Evolutionary conservation across 2,888 invertebrate genomes (phyloP).

Genomic region (Thyatira batis): DNA sequence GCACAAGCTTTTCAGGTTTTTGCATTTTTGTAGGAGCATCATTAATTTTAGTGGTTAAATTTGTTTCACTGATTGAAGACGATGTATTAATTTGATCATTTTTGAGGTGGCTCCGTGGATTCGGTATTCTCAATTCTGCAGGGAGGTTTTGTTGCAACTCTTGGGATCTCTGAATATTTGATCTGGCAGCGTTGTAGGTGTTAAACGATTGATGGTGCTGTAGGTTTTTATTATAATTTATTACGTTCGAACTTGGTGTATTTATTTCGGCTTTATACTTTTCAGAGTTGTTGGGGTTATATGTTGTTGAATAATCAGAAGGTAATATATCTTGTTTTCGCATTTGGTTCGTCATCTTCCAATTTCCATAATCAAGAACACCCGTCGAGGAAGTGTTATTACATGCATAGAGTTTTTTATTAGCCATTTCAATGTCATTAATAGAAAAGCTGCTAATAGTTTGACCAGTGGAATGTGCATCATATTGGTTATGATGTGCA

Average conservation of each 20-base stretch:
- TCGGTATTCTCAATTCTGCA: slow-evolving; percentile 70
- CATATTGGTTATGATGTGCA: slow-evolving; percentile 70
- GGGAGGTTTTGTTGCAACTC: slow-evolving; percentile 63
- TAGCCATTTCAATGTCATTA: slow-evolving; percentile 72
- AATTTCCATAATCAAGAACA: slow-evolving; percentile 70
- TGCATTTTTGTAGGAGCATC: slow-evolving; percentile 58
- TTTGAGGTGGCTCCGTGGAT: slow-evolving; percentile 63
- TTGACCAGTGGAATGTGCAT: slow-evolving; percentile 52
- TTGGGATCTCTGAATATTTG: slow-evolving; percentile 54
- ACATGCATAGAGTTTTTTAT: slow-evolving; percentile 68
- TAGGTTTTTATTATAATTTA: slow-evolving; percentile 66
- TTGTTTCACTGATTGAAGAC: slow-evolving; percentile 46
- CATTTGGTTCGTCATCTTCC: slow-evolving; percentile 66
- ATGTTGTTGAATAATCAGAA: slow-evolving; percentile 67
- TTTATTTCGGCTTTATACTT: slow-evolving; percentile 59
- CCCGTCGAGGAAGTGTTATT: slow-evolving; percentile 50
- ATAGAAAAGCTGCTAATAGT: slow-evolving; percentile 62
- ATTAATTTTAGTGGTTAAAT: slow-evolving; percentile 53
- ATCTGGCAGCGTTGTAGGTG: slow-evolving; percentile 56
- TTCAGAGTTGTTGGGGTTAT: slow-evolving; percentile 51
- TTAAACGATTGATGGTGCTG: slow-evolving; percentile 67
- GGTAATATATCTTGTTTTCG: slow-evolving; percentile 65
- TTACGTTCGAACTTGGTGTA: slow-evolving; percentile 42
- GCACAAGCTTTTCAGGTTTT: slow-evolving; percentile 64
- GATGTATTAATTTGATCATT: slow-evolving; percentile 53